Percentiles rank a stretch among this genome's conserved stretches.
These are phyloP conservation scores for Oxyteleia sp. DNA, from an alignment of 2,888 invertebrate genomes.

Conservation along the genomic window DNA sequence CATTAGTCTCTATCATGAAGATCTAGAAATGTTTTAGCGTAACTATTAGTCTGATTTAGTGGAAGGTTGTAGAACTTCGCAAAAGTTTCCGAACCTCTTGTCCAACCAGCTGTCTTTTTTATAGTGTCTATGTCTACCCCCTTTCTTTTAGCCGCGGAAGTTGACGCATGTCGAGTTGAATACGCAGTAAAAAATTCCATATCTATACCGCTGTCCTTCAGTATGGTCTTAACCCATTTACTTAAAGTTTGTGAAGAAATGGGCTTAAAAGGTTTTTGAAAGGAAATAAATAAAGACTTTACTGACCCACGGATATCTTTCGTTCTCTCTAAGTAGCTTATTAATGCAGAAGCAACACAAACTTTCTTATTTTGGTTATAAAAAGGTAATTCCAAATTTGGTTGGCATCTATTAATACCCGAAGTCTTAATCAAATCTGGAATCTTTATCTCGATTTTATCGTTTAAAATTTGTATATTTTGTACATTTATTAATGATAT, in stretches of 20 bases:
- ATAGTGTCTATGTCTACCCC: conserved; percentile 17
- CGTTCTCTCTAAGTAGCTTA: conserved; percentile 13
- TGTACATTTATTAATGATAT: conserved; percentile 59
- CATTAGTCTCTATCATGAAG: too few species aligned
- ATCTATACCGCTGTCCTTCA: conserved; percentile 51
- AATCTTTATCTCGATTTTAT: conserved; percentile 61
- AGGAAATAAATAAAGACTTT: conserved; percentile 17
- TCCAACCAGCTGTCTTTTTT: conserved; percentile 22
- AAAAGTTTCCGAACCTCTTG: conserved; percentile 24
- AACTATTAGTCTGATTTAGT: not conserved
- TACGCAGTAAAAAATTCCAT: conserved; percentile 12
- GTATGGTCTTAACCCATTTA: conserved; percentile 7
- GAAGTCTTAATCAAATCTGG: conserved; percentile 44
- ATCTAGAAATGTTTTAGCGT: not conserved
- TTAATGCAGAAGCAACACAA: conserved; percentile 56
- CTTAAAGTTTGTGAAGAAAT: conserved; percentile 17
- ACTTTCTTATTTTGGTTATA: conserved; percentile 24
- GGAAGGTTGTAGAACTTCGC: conserved; percentile 17
- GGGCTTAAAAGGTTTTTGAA: conserved; percentile 14
- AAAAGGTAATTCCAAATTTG: conserved; percentile 35
- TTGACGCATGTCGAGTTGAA: conserved; percentile 28
- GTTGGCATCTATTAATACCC: conserved; percentile 21
- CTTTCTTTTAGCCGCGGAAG: conserved; percentile 10
- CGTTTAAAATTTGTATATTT: conserved; percentile 43
- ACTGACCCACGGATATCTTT: conserved; percentile 30